These are phyloP conservation scores for Papilio glaucus DNA, from an alignment of 1,140 invertebrate species.

Conservation along the genomic window DNA sequence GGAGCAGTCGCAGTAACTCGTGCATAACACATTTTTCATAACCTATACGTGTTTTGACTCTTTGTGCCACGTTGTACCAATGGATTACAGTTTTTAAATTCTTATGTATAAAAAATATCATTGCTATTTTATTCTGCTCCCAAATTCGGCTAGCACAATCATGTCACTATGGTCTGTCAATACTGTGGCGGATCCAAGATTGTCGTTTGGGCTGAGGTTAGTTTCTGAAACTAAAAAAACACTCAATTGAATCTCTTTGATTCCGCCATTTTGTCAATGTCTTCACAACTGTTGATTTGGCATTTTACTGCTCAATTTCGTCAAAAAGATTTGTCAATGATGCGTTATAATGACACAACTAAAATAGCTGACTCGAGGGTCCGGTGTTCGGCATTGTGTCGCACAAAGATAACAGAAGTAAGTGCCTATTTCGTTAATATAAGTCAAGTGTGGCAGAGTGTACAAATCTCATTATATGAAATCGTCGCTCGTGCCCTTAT, in stretches of 20 bases:
- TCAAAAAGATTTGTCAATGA: background rate
- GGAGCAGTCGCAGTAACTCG: background rate
- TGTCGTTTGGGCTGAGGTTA: too few relatives aligned
- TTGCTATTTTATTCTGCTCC: background rate
- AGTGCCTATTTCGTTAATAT: background rate
- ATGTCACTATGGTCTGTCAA: too few relatives aligned
- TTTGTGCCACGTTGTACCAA: background rate
- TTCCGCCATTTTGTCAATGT: too few relatives aligned
- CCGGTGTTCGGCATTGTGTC: too few relatives aligned
- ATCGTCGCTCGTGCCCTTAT: background rate
- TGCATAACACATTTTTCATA: background rate
- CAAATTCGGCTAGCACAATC: background rate
- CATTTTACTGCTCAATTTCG: too few relatives aligned
- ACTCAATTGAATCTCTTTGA: too few relatives aligned
- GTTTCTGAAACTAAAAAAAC: too few relatives aligned
- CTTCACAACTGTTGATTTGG: too few relatives aligned
- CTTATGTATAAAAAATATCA: too few relatives aligned
- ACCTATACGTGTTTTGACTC: too few relatives aligned
- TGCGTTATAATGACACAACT: background rate
- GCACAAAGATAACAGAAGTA: background rate
- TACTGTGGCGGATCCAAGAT: too few relatives aligned
- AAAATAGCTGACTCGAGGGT: too few relatives aligned
- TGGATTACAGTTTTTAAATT: background rate
- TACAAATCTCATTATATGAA: constrained; percentile 3
- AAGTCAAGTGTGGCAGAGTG: background rate